Evolutionary conservation across 2,888 invertebrate species (phyloP).

Genomic region (Rhagium mordax): DNA sequence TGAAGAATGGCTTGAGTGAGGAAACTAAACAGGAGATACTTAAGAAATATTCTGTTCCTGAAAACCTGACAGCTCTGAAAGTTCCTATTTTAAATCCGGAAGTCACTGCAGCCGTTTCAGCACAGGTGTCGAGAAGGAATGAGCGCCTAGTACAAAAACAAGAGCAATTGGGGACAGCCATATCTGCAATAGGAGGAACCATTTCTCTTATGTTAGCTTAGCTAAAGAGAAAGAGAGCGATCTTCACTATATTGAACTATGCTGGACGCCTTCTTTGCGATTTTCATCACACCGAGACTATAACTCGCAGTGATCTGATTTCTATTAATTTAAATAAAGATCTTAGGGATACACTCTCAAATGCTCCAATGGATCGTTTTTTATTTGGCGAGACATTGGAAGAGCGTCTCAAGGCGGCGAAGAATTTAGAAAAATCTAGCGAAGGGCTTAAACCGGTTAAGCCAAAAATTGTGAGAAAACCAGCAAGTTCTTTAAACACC

Average conservation of each 20-base stretch:
- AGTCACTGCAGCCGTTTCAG: constrained; percentile 7
- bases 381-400: constrained; percentile 33
- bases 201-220: constrained; percentile 23
- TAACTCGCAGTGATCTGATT: constrained; percentile 31
- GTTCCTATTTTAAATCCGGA: constrained; percentile 29
- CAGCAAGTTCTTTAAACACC: background rate
- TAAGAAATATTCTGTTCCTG: constrained; percentile 14
- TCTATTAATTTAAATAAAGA: constrained; percentile 31
- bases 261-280: constrained; percentile 32
- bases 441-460: constrained; percentile 26
- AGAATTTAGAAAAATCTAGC: constrained; percentile 28
- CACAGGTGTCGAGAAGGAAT: constrained; percentile 29
- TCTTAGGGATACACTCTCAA: constrained; percentile 28
- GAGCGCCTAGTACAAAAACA: constrained; percentile 23
- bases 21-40: constrained; percentile 15
- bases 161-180: constrained; percentile 29
- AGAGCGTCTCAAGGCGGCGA: constrained; percentile 33
- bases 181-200: constrained; percentile 29
- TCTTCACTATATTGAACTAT: constrained; percentile 19
- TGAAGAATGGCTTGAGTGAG: constrained; percentile 20
- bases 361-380: constrained; percentile 29
- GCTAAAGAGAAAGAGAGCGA: constrained; percentile 24
- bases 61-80: constrained; percentile 1
- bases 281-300: constrained; percentile 32
- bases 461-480: background rate